These are phyloP conservation scores for Agrotis ipsilon DNA, from an alignment of 2,888 invertebrate species.

Conservation along the genomic window DNA sequence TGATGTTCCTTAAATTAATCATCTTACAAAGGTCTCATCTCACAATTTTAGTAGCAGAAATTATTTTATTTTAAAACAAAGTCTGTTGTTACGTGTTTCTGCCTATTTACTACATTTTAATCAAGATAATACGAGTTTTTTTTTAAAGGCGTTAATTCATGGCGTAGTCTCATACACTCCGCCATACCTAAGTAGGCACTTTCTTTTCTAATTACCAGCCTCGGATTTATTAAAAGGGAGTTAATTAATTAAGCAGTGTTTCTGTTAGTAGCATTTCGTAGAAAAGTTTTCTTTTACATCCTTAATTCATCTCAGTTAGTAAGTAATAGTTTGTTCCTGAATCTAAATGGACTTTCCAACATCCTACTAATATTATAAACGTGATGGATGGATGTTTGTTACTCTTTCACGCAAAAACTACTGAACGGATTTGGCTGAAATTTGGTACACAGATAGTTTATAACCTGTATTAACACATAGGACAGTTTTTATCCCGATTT, in stretches of 20 bases:
- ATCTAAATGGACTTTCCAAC: slow-evolving; percentile 55
- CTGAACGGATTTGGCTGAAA: too few relatives aligned
- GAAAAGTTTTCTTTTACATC: slow-evolving; percentile 56
- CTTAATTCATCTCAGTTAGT: slow-evolving; percentile 48
- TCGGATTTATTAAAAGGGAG: slow-evolving; percentile 36
- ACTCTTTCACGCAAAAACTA: too few relatives aligned
- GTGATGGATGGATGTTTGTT: too few relatives aligned
- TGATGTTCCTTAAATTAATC: slow-evolving; percentile 29
- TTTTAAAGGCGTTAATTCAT: too few relatives aligned
- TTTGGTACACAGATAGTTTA: too few relatives aligned
- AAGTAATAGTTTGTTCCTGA: slow-evolving; percentile 43
- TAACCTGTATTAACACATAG: too few relatives aligned
- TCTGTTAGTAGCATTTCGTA: slow-evolving; percentile 52
- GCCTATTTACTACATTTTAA: too few relatives aligned
- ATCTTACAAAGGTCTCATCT: slow-evolving; percentile 59
- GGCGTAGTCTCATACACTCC: not conserved
- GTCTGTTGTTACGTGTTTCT: not conserved
- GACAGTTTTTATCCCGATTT: too few relatives aligned
- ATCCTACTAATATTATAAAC: too few relatives aligned
- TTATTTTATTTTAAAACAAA: slow-evolving; percentile 33
- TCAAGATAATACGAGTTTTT: not conserved
- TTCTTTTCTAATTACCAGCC: slow-evolving; percentile 45
- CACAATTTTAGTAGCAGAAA: slow-evolving; percentile 56
- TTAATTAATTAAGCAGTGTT: slow-evolving; percentile 51
- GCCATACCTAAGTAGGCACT: slow-evolving; percentile 18